Evolutionary conservation across 2,113 vertebrate genomes (phyloP), one percentile per base, ranked within the genome.

Genomic region (Bucco capensis): DNA sequence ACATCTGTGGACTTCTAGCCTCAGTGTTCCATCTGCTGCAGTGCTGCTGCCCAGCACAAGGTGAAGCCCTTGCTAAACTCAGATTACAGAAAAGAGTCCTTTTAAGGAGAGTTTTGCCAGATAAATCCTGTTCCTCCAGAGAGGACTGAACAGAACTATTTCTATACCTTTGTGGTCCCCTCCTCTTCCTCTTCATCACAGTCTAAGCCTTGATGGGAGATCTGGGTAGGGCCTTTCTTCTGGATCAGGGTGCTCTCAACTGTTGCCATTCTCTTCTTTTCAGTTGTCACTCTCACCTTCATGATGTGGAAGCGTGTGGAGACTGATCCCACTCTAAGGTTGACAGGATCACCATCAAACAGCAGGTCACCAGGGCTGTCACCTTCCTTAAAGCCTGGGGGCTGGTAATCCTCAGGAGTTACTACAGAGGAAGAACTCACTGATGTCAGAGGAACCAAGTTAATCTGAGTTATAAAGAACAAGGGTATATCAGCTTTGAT

Each of bases 391-490:
- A 98, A 98, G 60, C 97, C 98, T 31, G 97, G 97, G 17, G 98
- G 98, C 42, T 98, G 98, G 86, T 98, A 98, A 85, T 97, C 96
- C 40, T 91, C 27, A 16, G 98, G 98, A 54, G 98, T 98, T 46
- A 98, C 98, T 98, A 71, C 37, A 96, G 37, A 93, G 82, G 50
- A 56, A 88, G 87, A 91, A 50, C 11, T 2, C 65, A 8, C 3
- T 21, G 15, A 42, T 47, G 35, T 53, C 61, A 93, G 57, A 71
- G 40, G 40, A 80, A 75, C 23, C 1, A 12, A 86, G 56, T 16
- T 60, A 60, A 53, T 19, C 24, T 46, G 17, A 44, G 38, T 53
- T 60, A 46, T 9, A 64, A 66, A 77, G 62, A 77, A 60, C 24
- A 73, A 35, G 31, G 23, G 19, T 19, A 25, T 27, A 51, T 8